phyloP scores from a whole-genome alignment of 2,797 vertebrate genomes.

The Acomys russatus region DNA sequence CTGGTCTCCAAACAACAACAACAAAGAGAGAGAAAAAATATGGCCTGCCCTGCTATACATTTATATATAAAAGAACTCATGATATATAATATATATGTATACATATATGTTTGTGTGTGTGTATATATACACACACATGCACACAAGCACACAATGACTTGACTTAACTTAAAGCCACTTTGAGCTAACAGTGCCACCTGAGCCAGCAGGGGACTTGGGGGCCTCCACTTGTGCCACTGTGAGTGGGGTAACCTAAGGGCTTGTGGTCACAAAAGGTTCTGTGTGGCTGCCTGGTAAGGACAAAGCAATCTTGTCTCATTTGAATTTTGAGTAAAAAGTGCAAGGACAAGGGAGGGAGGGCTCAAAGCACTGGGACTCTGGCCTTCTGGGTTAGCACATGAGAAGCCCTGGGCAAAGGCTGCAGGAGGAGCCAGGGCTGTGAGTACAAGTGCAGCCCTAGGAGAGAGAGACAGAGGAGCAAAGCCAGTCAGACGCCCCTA shows the following conservation, averaged over 20 bases:
- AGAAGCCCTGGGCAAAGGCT: background rate
- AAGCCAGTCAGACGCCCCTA: background rate
- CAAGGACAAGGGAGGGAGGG: background rate
- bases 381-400: background rate
- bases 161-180: background rate
- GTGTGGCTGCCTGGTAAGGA: background rate
- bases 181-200: background rate
- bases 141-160: background rate
- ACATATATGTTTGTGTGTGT: no score
- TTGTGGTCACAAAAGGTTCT: background rate
- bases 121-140: background rate
- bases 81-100: background rate
- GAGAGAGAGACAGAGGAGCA: background rate
- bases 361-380: background rate
- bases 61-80: slow-evolving; percentile 22
- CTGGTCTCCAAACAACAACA: background rate
- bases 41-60: background rate
- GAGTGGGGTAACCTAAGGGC: background rate
- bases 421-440: background rate
- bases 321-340: background rate
- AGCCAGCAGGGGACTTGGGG: background rate
- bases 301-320: background rate
- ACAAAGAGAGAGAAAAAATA: background rate
- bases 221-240: background rate
- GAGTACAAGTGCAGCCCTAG: background rate